Conservation (phyloP, 2,888 invertebrate genomes). For the Cerceris ruficornis region DNA sequence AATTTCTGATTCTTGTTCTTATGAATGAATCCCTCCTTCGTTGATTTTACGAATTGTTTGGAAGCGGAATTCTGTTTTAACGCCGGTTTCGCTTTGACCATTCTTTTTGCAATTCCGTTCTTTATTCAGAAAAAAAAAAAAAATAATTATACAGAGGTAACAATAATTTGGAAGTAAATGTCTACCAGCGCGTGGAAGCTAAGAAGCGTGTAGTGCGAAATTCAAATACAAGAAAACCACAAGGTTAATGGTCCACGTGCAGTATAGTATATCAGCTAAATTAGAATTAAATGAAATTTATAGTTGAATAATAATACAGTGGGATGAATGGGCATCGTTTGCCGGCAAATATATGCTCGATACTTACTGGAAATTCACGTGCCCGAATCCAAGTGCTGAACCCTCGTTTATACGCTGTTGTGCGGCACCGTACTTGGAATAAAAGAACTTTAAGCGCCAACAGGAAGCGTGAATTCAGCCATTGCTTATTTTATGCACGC, state of each 20-base stretch:
- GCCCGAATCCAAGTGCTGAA: neutral
- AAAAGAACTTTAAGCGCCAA: slow-evolving; percentile 44
- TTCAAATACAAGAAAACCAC: neutral
- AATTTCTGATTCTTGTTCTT: slow-evolving; percentile 64
- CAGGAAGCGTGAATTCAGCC: slow-evolving; percentile 45
- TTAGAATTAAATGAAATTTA: neutral
- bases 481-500: slow-evolving; percentile 8
- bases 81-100: slow-evolving; percentile 38
- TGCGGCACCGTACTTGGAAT: slow-evolving; percentile 7
- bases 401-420: neutral
- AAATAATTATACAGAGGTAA: no score
- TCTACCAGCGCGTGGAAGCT: neutral
- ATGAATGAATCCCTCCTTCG: slow-evolving; percentile 35
- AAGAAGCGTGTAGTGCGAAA: neutral
- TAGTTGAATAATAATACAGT: neutral
- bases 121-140: neutral
- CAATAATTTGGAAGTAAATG: no score
- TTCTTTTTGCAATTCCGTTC: slow-evolving; percentile 2
- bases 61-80: neutral
- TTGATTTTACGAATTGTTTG: neutral
- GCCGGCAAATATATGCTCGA: neutral
- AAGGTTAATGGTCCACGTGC: slow-evolving; percentile 40
- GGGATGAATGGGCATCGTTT: neutral
- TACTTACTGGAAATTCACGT: neutral
- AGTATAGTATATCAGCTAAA: neutral